These are phyloP conservation scores for Zaprionus lineosus DNA, from an alignment of 2,888 invertebrate species.

Conservation along the genomic window DNA sequence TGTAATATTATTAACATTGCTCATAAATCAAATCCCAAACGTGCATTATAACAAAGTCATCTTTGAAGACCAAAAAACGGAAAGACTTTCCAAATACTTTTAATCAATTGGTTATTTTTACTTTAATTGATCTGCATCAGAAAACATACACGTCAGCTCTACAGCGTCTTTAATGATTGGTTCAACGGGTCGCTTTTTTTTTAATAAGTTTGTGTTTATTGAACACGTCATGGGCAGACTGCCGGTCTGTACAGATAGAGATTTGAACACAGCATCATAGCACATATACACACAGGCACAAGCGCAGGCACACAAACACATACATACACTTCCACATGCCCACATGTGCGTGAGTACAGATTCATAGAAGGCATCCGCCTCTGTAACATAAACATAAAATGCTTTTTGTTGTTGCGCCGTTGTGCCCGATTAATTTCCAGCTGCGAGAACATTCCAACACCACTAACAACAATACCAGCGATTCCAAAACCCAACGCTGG, in stretches of 20 bases:
- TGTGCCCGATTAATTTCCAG: conserved; percentile 66
- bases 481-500: conserved; percentile 10
- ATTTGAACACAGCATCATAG: conserved; percentile 15
- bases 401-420: conserved; percentile 61
- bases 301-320: not conserved
- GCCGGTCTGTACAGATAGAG: conserved; percentile 17
- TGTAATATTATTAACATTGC: conserved; percentile 31
- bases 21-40: conserved; percentile 27
- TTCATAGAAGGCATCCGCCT: conserved; percentile 38
- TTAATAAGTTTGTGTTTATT: conserved; percentile 13
- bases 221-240: conserved; percentile 57
- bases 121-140: conserved; percentile 39
- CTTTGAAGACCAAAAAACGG: conserved; percentile 8
- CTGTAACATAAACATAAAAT: conserved; percentile 72
- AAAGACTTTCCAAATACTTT: not conserved
- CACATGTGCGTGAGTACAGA: conserved; percentile 3
- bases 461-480: conserved; percentile 16
- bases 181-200: conserved; percentile 28
- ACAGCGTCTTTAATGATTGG: conserved; percentile 36
- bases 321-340: conserved; percentile 1
- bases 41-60: conserved; percentile 51
- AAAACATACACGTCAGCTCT: conserved; percentile 45
- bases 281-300: conserved; percentile 3
- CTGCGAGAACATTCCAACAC: conserved; percentile 72
- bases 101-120: conserved; percentile 35